Conservation (phyloP, 2,113 vertebrate genomes). For the Noturus placidus region DNA sequence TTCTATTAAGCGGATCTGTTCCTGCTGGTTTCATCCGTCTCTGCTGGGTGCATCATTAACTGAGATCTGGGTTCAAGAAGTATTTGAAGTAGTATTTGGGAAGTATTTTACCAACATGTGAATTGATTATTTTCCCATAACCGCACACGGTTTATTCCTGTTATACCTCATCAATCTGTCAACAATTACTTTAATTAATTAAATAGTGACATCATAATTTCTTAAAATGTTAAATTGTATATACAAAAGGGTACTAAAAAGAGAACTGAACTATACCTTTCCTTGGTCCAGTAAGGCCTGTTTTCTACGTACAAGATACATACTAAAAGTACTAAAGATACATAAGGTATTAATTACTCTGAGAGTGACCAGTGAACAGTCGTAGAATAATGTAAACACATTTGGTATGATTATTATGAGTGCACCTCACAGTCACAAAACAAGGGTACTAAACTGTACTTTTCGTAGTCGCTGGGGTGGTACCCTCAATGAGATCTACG, state of each 20-base stretch:
- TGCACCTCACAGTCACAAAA: neutral
- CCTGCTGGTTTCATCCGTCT: neutral
- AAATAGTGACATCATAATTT: neutral
- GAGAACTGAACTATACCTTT: neutral
- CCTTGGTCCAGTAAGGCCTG: neutral
- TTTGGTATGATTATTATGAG: neutral
- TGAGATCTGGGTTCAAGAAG: constrained; percentile 22
- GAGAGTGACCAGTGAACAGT: neutral
- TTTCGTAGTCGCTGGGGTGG: neutral
- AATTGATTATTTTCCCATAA: neutral
- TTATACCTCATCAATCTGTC: neutral
- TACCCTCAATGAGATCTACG: neutral
- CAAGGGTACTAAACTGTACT: neutral
- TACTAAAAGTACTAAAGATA: neutral
- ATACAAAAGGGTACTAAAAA: neutral
- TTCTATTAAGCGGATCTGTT: neutral
- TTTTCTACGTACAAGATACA: neutral
- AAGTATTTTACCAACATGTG: neutral
- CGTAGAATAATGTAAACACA: neutral
- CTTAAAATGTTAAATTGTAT: neutral
- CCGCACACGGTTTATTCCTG: neutral
- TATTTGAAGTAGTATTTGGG: neutral
- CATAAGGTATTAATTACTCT: neutral
- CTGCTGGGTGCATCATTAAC: neutral
- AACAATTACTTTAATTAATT: neutral